These are phyloP conservation scores for Oncorhynchus masou DNA, from an alignment of 2,113 vertebrate species.

Conservation along the genomic window DNA sequence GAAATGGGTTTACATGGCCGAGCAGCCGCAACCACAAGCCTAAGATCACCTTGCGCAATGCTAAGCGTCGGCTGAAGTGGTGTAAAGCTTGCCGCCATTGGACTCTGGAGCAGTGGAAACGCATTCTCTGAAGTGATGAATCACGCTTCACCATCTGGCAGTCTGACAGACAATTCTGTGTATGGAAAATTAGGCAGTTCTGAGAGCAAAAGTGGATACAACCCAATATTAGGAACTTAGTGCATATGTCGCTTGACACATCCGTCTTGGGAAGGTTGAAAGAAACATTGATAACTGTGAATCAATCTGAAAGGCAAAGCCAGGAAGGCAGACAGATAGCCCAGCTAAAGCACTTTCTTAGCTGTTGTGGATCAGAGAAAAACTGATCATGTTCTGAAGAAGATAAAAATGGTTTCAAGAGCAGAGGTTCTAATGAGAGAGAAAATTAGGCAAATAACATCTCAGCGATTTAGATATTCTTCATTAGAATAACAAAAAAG, in stretches of 20 bases:
- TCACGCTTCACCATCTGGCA: no score
- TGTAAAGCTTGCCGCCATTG: no score
- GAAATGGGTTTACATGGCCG: no score
- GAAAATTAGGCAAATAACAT: slow-evolving; percentile 30
- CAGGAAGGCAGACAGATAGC: not conserved
- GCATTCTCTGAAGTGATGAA: no score
- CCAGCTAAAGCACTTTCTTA: slow-evolving; percentile 19
- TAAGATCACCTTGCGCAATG: no score
- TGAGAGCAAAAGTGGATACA: no score
- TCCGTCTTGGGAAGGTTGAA: not conserved
- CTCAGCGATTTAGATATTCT: slow-evolving; percentile 16
- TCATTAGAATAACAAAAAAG: slow-evolving; percentile 30
- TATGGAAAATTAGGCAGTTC: no score
- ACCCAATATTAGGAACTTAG: not conserved
- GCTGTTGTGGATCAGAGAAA: not conserved
- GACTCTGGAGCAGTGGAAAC: no score
- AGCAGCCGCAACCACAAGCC: no score
- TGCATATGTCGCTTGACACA: not conserved
- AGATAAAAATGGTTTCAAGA: not conserved
- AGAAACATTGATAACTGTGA: not conserved
- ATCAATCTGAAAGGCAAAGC: not conserved
- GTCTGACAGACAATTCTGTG: no score
- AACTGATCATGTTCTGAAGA: not conserved
- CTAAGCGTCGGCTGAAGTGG: no score
- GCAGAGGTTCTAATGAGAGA: slow-evolving; percentile 22